These are phyloP conservation scores for Carduelis carduelis DNA, from an alignment of 2,797 vertebrate species.

Conservation along the genomic window DNA sequence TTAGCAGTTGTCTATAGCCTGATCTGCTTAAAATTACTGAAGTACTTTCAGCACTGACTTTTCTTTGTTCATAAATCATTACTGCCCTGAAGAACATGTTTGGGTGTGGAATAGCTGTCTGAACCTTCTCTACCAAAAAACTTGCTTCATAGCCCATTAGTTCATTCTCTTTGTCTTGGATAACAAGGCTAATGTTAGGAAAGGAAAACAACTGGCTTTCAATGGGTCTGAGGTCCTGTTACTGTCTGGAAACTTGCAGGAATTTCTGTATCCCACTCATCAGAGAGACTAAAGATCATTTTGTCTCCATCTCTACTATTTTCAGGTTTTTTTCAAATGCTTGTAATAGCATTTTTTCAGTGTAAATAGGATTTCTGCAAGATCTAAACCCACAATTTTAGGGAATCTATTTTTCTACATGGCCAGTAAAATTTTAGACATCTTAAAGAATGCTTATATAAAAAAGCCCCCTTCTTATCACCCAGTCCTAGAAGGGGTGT, in stretches of 20 bases:
- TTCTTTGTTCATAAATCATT: background rate
- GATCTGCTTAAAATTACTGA: background rate
- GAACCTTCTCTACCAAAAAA: background rate
- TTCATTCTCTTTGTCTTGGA: background rate
- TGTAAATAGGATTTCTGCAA: background rate
- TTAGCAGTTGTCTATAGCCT: background rate
- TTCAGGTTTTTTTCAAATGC: background rate
- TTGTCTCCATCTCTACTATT: background rate
- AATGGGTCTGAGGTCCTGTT: background rate
- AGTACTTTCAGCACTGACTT: background rate
- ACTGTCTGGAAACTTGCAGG: background rate
- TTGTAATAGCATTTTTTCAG: background rate
- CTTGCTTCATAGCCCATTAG: background rate
- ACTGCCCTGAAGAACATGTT: background rate
- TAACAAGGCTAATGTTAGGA: background rate
- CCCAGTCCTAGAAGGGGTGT: background rate
- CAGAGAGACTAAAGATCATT: background rate
- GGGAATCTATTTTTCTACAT: background rate
- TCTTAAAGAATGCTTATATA: background rate
- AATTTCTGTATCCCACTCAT: background rate
- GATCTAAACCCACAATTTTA: background rate
- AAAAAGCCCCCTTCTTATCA: background rate
- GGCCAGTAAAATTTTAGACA: background rate
- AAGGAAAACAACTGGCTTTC: background rate
- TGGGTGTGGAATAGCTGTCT: background rate